Base-by-base conservation (phyloP, 2,113 vertebrate species). In the Erpornis zantholeuca region DNA sequence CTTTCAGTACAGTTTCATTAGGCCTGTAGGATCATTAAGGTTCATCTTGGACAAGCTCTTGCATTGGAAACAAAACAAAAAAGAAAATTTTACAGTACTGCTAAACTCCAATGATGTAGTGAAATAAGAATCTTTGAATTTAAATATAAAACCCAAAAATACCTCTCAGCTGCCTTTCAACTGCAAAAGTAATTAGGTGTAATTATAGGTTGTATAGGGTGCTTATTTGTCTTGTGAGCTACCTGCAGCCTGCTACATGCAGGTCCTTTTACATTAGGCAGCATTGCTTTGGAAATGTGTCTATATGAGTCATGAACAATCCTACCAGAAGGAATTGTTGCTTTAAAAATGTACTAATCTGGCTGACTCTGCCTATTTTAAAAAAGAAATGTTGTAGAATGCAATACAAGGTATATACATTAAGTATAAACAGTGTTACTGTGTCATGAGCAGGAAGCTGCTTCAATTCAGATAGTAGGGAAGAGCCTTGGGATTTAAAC, bases 101-200 rank as follows among this genome's bases (percentile, higher is more conserved):
- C 18, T 84, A 35, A 71, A 92, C 82, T 50, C 7, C 23, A 88
- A 27, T 45, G 44, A 91, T 90, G 86, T 86, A 81, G 31, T 92
- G 56, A 94, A 97, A 94, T 86, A n/a, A 86, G 23, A 70, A 77
- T 97, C 28, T 31, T 75, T 78, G 66, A 95, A 90, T 88, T 83
- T 75, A 53, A 95, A 92, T 75, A 71, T 91, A 95, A 98, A 97
- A 80, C 73, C 57, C 65, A 69, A 93, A 96, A 28, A 49, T 87
- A 27, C 21, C 79, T 79, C n/a, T 97, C 64, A 85, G n/a, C 68
- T 92, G 64, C 68, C 70, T 94, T 96, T 85, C 50, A 87, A 54
- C 45, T 40, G 15, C 6, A 15, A 7, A 57, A 65, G 24, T 94
- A 85, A 90, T 85, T 18, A 29, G 75, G 33, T 25, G n/a, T n/a